Evolutionary conservation across 2,797 vertebrate genomes (phyloP), one percentile per base, ranked within the genome.

Genomic region (Enteromius mattozi): DNA sequence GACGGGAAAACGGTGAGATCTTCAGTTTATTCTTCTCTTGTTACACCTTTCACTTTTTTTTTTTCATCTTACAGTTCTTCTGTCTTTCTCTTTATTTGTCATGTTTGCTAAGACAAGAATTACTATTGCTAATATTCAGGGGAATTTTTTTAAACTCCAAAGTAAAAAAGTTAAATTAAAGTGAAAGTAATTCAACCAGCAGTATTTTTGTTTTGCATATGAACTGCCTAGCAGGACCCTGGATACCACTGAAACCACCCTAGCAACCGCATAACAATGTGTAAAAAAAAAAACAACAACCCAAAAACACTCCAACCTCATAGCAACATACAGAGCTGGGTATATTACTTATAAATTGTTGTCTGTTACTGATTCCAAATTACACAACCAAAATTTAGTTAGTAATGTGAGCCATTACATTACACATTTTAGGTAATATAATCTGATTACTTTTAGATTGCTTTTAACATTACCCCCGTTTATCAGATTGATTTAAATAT

Each of bases 1-100:
- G 21, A 35, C 86, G 88, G 35, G 88, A 86, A 74, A 85, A 70
- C 68, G 70, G 88, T 85, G 65, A 85, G 85, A 81, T 47, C 69
- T 65, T 24, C 17, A 84, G 63, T 30, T 68, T 63, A 24, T 61
- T n/a, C 74, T 78, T 84, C 47, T 78, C 47, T 35, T 19, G 70
- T 77, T 70, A 78, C 37, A 49, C 24, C 2, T 66, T 27, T 19
- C 42, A n/a, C 24, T 68, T 51, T 75, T 35, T 10, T 8, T 24
- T 12, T 45, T 3, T 47, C 1, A 47, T 19, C 42, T 30, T 17
- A 30, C 24, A 12, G 16, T 10, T 30, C 14, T 10, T 49, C 8
- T 49, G 17, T 49, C 45, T 51, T 51, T 33, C 17, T 33, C 2
- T 33, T 49, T 51, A 51, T 33, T 6, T 19, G 17, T 75, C 4